Evolutionary conservation across 2,888 invertebrate species (phyloP), one percentile per base, ranked within the genome.

Genomic region (Hypsopygia costalis): DNA sequence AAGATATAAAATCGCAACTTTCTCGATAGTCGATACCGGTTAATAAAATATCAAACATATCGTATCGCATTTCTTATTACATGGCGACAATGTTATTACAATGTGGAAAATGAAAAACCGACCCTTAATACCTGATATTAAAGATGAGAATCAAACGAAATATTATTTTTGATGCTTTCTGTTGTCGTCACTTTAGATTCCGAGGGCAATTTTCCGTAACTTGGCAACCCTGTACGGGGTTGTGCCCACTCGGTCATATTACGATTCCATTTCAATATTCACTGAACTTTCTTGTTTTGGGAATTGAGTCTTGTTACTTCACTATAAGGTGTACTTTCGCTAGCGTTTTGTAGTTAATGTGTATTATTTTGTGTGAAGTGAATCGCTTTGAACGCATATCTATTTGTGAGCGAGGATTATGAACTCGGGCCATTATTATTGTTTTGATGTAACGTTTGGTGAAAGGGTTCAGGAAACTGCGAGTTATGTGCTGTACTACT

Each of bases 211-310:
- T 66, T 62, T 53, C 53, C 52, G 64, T 69, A 60, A 58, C 71
- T 58, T 60, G 67, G 68, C 69, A 79, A 69, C 77, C 70, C 70
- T 70, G 53, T 44, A 43, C 49, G 48, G 52, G 52, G 47, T 55
- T 51, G 50, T 54, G 51, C 43, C 58, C 49, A 47, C 47, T 57
- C 55, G 43, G 44, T 46, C 46, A 48, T 49, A 52, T 54, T 52
- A 52, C 49, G 52, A 55, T 52, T 59, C 51, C 44, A 46, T 51
- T 58, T 57, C 42, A 56, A 55, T 55, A 54, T 49, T 49, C 44
- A 46, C 38, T 40, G 36, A 36, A 32, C 34, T 31, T 11, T 32
- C 21, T 8, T 12, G 11, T 22, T 30, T 38, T 25, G 22, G 11
- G 25, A 40, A 37, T 25, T 22, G 16, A 39, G 27, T 22, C 43